Evolutionary conservation across 2,797 vertebrate species (phyloP), one percentile per base, ranked within the genome.

Genomic region (Sebastes kiyomatsui): DNA sequence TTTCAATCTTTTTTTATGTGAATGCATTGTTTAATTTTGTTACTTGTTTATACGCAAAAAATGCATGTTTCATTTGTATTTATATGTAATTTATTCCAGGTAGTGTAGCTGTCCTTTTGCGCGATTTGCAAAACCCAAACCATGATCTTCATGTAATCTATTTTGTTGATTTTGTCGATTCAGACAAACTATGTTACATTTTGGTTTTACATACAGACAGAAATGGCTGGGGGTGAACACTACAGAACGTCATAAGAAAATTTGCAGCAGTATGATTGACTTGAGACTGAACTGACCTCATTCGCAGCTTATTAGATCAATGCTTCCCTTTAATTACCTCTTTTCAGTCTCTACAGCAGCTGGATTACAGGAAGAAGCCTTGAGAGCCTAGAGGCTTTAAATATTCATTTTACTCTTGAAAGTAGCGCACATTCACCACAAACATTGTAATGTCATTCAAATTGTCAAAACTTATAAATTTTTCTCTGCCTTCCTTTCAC

Each of bases 241-340:
- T 58, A 12, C 69, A 75, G 56, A 27, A 25, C 52, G 4, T 56
- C 56, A 28, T 10, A 52, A 59, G 56, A 74, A 77, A 55, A 67
- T 84, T 67, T 75, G 52, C 38, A 67, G 69, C 72, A 35, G 27
- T n/a, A 22, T 69, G 75, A 79, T 33, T 82, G 87, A 87, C 77
- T 76, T 59, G 62, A 74, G 65, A 77, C 66, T 75, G 66, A 75
- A 32, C 38, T 82, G 75, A 85, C 90, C 88, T 78, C 84, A 77
- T 90, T 86, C 62, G 77, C 42, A 20, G n/a, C 74, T 88, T 74
- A 88, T 86, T 72, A 78, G 80, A 87, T 90, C 83, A 80, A 69
- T 73, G 79, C 60, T 33, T 69, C 27, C 46, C 78, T 80, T 90
- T 87, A 88, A 90, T 92, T 85, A 77, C 62, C 75, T 72, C 75